phyloP scores from a whole-genome alignment of 2,113 vertebrate genomes.

The Bostrychus sinensis region DNA sequence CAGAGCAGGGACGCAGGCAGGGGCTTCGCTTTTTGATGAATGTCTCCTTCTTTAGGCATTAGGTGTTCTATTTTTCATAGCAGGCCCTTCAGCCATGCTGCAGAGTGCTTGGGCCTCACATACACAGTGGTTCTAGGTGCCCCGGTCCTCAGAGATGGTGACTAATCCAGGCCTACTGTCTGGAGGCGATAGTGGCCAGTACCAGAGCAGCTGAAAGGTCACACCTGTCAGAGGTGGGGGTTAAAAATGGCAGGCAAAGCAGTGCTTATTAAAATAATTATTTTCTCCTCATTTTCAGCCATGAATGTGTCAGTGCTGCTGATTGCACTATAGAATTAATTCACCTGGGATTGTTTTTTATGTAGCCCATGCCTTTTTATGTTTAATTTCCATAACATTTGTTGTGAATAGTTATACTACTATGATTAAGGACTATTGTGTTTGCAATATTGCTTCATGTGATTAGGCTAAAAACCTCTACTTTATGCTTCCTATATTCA shows the following conservation, averaged over 20 bases:
- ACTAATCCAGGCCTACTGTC: conserved; percentile 72
- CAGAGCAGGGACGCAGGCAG: conserved; percentile 63
- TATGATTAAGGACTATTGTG: conserved; percentile 23
- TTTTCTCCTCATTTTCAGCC: conserved; percentile 17
- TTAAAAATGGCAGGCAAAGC: conserved; percentile 15
- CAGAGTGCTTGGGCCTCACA: conserved; percentile 55
- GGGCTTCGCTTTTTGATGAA: conserved; percentile 76
- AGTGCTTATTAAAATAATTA: conserved; percentile 27
- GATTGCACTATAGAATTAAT: background rate
- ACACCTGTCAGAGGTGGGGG: conserved; percentile 70
- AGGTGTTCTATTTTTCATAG: conserved; percentile 82
- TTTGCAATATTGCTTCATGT: too few relatives aligned
- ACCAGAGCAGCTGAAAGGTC: conserved; percentile 75
- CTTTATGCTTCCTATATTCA: too few relatives aligned
- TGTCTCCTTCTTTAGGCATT: conserved; percentile 81
- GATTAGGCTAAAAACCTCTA: too few relatives aligned
- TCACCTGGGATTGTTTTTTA: background rate
- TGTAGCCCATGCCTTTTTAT: conserved; percentile 12
- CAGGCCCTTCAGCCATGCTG: conserved; percentile 65
- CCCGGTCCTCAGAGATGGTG: conserved; percentile 66
- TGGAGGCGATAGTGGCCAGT: conserved; percentile 58
- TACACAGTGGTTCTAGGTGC: conserved; percentile 53
- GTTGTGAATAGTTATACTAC: conserved; percentile 25
- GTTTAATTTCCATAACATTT: background rate
- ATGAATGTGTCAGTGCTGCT: conserved; percentile 2